Percentiles rank a stretch among this genome's conserved stretches.
These are phyloP conservation scores for Perdita meconis DNA, from an alignment of 2,888 invertebrate genomes.

Conservation along the genomic window DNA sequence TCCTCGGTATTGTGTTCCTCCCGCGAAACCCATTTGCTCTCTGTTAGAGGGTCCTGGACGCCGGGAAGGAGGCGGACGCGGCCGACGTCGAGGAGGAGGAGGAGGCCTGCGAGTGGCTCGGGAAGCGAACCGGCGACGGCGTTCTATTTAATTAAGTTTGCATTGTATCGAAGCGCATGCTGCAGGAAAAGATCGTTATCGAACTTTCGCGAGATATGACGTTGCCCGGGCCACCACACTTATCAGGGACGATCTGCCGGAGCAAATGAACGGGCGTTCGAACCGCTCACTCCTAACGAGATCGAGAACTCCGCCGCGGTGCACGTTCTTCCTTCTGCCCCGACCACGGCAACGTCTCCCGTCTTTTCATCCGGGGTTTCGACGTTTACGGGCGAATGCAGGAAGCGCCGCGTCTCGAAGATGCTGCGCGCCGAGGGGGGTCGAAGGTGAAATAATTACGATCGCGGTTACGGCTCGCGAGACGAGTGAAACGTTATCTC, in stretches of 20 bases:
- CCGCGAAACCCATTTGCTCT: constrained; percentile 60
- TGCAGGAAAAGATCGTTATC: constrained; percentile 76
- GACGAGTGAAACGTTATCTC: background rate
- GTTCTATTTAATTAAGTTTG: constrained; percentile 81
- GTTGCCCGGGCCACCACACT: constrained; percentile 65
- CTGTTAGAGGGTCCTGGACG: constrained; percentile 49
- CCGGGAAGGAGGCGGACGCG: too few relatives aligned
- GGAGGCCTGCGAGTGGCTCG: constrained; percentile 4
- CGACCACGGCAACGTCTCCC: constrained; percentile 19
- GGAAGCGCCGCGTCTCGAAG: background rate
- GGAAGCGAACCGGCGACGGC: constrained; percentile 58
- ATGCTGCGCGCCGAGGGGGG: background rate
- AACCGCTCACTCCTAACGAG: constrained; percentile 67
- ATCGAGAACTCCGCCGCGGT: constrained; percentile 56
- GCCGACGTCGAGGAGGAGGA: constrained; percentile 24
- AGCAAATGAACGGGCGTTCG: constrained; percentile 75
- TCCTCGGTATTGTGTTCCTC: constrained; percentile 46
- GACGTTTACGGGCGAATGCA: constrained; percentile 7
- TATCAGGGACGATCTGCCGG: constrained; percentile 72
- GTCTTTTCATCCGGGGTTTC: constrained; percentile 34
- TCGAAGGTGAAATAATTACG: constrained; percentile 1
- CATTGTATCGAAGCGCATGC: constrained; percentile 74
- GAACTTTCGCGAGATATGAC: constrained; percentile 76
- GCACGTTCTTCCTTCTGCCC: constrained; percentile 23
- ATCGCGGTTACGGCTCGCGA: background rate